These are phyloP conservation scores for Pipistrellus pipistrellus DNA, from an alignment of 2,797 vertebrate species.

Conservation along the genomic window DNA sequence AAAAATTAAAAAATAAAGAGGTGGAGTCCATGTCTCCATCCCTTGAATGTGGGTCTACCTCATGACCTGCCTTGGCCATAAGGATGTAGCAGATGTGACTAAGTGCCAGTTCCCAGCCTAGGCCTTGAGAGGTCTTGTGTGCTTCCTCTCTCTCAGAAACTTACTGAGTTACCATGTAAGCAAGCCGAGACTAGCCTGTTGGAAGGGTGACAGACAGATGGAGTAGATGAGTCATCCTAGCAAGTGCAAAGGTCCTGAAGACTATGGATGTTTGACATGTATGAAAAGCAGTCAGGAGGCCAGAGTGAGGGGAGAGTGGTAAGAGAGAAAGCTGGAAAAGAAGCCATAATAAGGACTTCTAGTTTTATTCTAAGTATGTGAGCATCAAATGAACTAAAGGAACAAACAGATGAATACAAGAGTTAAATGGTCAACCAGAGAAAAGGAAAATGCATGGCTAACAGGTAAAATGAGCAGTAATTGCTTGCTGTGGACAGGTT, in stretches of 20 bases:
- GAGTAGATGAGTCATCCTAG: neutral
- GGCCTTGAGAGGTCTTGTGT: neutral
- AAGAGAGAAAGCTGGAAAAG: neutral
- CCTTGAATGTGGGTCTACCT: neutral
- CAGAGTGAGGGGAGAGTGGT: neutral
- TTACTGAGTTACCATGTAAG: neutral
- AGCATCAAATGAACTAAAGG: neutral
- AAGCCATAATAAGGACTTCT: neutral
- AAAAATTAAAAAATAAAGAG: too few species aligned
- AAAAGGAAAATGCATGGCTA: neutral
- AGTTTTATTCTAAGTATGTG: constrained; percentile 20
- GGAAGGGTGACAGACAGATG: neutral
- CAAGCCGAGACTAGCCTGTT: neutral
- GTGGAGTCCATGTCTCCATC: neutral
- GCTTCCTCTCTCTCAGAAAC: neutral
- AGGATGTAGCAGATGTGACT: neutral
- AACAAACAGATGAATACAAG: neutral
- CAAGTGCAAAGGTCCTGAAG: neutral
- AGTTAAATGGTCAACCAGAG: neutral
- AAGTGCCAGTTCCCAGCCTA: neutral
- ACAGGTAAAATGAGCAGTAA: neutral
- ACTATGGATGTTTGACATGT: neutral
- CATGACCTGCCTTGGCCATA: neutral
- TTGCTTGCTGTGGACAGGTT: neutral
- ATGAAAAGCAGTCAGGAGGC: neutral